Base-by-base conservation (phyloP, 2,888 invertebrate species). In the Orthosia gothica region DNA sequence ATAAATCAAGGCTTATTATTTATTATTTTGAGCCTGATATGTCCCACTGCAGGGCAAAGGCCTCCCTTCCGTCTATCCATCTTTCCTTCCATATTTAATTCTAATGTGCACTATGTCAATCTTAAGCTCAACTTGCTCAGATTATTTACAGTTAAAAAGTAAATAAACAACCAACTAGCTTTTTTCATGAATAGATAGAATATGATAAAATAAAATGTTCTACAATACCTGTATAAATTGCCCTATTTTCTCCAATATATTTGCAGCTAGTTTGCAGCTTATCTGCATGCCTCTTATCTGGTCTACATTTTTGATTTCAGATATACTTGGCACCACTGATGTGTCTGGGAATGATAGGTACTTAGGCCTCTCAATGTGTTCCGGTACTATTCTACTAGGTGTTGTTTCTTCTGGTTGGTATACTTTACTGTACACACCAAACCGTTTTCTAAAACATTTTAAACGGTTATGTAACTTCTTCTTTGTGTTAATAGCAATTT, bases 221-320 rank as follows among this genome's bases (percentile, higher is more conserved):
- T 63, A 63, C 55, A 66, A 90, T 94, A 98, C 98, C 97, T 97
- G 95, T 61, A 98, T 94, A 89, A 97, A 91, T 55, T 96, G 91
- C 62, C 96, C 96, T 72, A 98, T 97, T 88, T 97, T 94, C 64
- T 97, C 94, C 61, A 99, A 95, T 84, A 99, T 97, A 87, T 93
- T 96, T 71, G 98, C 97, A 20, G 99, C 99, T 57, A 99, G 92
- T 89, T 96, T 97, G 90, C 99, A 98, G 87, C 98, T 98, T 15
- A 97, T 94, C 70, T 97, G 96, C 98, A 99, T 98, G 63, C 97
- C 95, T 75, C 95, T 89, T 77, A 99, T 97, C 92, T 98, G 98
- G 75, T 97, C 95, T 0, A 87, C 86, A 89, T 96, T 96, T 95
- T 99, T 99, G 7, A 98, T 97, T 95, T 98, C 98, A 12, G 97